Evolutionary conservation across 92 coral and sea anemone genomes (phyloP), one percentile per base, ranked within the genome.

Genomic region (Epizoanthus illoricatus): DNA sequence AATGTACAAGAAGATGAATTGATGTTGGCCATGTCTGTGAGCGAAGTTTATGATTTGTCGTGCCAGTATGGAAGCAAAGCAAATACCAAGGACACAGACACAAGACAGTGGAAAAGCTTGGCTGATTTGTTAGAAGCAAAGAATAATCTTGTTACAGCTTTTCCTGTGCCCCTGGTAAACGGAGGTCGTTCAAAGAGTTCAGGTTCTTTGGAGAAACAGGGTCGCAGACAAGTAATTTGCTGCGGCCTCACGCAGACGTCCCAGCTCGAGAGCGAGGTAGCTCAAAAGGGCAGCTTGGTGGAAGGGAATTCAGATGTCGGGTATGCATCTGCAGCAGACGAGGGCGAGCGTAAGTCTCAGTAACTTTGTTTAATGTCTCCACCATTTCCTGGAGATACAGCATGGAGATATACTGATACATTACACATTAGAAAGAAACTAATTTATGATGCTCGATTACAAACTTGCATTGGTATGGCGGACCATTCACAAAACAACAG

Each of bases 31-130:
- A 72, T 72, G 76, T 49, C 76, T 36, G 42, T 7, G 11, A 47
- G 55, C 36, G 62, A 47, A 72, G 61, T 72, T 42, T 49, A 15
- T 28, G 61, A 45, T 7, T 19, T 47, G 39, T 52, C 76, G 60
- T 55, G 21, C 57, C 56, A 18, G 4, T 71, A 71, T 55, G 21
- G 13, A 10, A 24, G 59, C 40, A 20, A 11, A 54, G 40, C 45
- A 12, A 49, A 19, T 15, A 19, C 52, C 42, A 49, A 47, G 17
- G 10, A 24, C 39, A 49, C 39, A 12, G 47, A 19, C 21, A 47
- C 62, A 72, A n/a, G 24, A 36, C 76, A 72, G 59, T 68, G 73
- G 73, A 68, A 68, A 43, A 72, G 61, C 59, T 20, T 72, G 19
- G 39, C 59, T 72, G 76, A 49, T 52, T 21, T 72, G 36, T 47